phyloP scores from a whole-genome alignment of 2,113 vertebrate genomes.

The Anolis sagrei region DNA sequence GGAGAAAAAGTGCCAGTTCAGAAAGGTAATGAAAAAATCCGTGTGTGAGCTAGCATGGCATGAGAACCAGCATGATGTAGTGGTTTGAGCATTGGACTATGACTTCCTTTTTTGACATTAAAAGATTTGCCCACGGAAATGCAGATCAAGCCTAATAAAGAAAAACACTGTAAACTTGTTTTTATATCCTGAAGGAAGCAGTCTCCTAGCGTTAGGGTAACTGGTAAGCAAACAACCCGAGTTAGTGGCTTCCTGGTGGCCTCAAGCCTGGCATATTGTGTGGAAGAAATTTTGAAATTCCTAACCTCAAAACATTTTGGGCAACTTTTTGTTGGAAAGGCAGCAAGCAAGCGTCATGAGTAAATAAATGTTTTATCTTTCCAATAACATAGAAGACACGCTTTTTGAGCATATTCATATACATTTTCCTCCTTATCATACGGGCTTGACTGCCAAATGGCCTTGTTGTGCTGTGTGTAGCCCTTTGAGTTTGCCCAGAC shows the following conservation, averaged over 20 bases:
- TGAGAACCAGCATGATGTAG: too few species aligned
- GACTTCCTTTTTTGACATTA: neutral
- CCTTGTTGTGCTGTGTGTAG: neutral
- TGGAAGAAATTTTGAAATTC: neutral
- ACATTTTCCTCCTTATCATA: neutral
- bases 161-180: neutral
- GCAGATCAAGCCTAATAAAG: neutral
- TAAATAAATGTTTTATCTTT: neutral
- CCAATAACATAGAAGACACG: neutral
- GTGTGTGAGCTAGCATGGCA: too few species aligned
- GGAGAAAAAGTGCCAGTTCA: too few species aligned
- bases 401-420: neutral
- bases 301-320: constrained; percentile 1
- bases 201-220: neutral
- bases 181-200: neutral
- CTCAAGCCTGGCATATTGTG: neutral
- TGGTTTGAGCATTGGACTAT: too few species aligned
- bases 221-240: neutral
- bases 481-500: neutral
- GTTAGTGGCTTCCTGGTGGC: constrained; percentile 3
- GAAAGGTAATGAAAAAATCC: too few species aligned
- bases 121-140: neutral
- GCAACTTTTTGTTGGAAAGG: neutral
- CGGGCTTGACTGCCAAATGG: too few species aligned
- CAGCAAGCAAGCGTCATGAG: neutral